Percentiles rank a stretch among this genome's conserved stretches.
phyloP scores from a whole-genome alignment of 1,140 invertebrate genomes.

The Episyrphus balteatus region DNA sequence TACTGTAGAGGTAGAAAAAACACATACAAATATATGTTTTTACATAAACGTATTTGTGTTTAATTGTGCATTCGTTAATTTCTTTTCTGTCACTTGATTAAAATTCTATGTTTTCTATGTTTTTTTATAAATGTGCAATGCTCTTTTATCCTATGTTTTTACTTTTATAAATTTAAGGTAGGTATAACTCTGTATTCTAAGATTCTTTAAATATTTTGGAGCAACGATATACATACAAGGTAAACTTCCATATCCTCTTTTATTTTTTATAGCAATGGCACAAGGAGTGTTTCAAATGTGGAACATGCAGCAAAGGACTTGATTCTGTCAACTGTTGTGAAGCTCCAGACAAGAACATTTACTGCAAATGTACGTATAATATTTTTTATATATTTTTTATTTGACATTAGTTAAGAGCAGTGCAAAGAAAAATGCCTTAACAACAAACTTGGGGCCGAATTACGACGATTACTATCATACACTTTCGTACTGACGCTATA shows the following conservation, averaged over 20 bases:
- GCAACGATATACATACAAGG: no score
- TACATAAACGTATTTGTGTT: background rate
- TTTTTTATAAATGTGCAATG: background rate
- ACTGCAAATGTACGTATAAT: slow-evolving; percentile 78
- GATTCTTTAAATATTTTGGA: no score
- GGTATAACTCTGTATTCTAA: background rate
- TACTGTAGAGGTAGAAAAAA: slow-evolving; percentile 80
- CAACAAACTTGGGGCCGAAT: no score
- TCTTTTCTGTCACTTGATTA: background rate
- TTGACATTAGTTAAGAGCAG: no score
- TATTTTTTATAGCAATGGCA: slow-evolving; percentile 51
- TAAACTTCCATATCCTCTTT: background rate
- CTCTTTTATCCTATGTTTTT: no score
- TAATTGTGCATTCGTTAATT: background rate
- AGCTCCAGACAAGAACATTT: slow-evolving; percentile 91
- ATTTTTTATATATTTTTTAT: background rate
- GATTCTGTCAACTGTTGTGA: slow-evolving; percentile 94
- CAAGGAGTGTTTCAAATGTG: slow-evolving; percentile 92
- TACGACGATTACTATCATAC: no score
- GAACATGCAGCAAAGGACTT: slow-evolving; percentile 83
- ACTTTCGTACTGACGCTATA: no score
- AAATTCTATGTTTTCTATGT: no score
- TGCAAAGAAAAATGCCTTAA: no score
- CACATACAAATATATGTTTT: background rate
- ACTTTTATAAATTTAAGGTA: background rate